Conservation (phyloP, 92 coral and sea anemone species). For the Blastomussa wellsi region DNA sequence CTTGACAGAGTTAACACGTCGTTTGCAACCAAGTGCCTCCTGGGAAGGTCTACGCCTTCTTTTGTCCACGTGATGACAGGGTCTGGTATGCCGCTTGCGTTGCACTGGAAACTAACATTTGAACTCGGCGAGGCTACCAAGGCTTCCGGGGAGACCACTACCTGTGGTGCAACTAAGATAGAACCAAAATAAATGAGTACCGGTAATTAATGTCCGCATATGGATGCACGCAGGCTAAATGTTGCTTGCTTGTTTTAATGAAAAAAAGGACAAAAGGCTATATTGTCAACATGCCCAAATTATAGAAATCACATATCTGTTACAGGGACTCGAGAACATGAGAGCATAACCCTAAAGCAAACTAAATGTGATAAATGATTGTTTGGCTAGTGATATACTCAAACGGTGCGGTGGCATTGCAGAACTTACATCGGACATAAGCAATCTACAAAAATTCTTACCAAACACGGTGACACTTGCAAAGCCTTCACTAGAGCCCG, state of each 20-base stretch:
- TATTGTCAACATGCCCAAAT: no score
- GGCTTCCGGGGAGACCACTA: constrained; percentile 53
- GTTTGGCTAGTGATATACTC: no score
- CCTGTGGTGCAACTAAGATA: constrained; percentile 63
- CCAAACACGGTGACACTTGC: constrained; percentile 77
- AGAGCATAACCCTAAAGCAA: not conserved
- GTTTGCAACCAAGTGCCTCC: constrained; percentile 41
- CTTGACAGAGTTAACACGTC: constrained; percentile 56
- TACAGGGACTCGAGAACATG: not conserved
- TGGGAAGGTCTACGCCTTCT: constrained; percentile 59
- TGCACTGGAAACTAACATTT: constrained; percentile 73
- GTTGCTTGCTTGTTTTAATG: no score
- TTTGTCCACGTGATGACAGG: constrained; percentile 78
- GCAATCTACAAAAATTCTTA: constrained; percentile 24
- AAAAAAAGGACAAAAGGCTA: no score
- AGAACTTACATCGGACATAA: not conserved
- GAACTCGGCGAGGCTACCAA: constrained; percentile 63
- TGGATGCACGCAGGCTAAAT: no score
- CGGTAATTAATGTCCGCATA: not conserved
- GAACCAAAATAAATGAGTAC: not conserved
- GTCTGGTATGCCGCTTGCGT: constrained; percentile 76
- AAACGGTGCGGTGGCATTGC: not conserved
- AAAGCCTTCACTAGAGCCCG: constrained; percentile 72
- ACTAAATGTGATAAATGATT: not conserved
- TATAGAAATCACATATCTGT: no score